Conservation (phyloP, 2,113 vertebrate genomes). For the Thomomys bottae region DNA sequence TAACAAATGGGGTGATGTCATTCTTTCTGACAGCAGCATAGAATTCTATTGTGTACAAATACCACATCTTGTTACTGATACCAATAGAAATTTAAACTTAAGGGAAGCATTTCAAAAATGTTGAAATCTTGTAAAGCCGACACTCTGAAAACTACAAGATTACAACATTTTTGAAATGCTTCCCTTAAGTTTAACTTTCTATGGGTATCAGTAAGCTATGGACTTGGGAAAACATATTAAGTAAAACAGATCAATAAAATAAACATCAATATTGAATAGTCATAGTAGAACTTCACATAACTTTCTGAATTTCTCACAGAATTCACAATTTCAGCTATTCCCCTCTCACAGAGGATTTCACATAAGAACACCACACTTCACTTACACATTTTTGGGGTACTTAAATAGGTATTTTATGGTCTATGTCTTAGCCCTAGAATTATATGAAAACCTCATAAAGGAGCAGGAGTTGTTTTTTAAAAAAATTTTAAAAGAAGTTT, state of each 20-base stretch:
- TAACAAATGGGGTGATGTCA: too few species aligned
- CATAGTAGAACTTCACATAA: not conserved
- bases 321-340: not conserved
- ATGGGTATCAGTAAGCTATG: not conserved
- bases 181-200: not conserved
- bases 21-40: too few species aligned
- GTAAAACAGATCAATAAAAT: not conserved
- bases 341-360: conserved; percentile 7
- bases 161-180: conserved; percentile 13
- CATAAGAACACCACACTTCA: not conserved
- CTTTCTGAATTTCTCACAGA: not conserved
- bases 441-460: conserved; percentile 24
- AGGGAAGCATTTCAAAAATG: too few species aligned
- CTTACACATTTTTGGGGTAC: not conserved
- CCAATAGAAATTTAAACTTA: too few species aligned
- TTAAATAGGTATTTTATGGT: conserved; percentile 41
- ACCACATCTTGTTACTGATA: too few species aligned
- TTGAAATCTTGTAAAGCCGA: too few species aligned
- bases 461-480: not conserved
- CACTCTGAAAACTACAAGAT: too few species aligned
- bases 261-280: not conserved
- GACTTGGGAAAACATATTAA: not conserved
- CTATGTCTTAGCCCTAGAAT: conserved; percentile 18
- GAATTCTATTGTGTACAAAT: too few species aligned
- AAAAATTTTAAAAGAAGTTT: not conserved